These are phyloP conservation scores for Pentalonia nigronervosa DNA, from an alignment of 1,140 invertebrate genomes.

Conservation along the genomic window DNA sequence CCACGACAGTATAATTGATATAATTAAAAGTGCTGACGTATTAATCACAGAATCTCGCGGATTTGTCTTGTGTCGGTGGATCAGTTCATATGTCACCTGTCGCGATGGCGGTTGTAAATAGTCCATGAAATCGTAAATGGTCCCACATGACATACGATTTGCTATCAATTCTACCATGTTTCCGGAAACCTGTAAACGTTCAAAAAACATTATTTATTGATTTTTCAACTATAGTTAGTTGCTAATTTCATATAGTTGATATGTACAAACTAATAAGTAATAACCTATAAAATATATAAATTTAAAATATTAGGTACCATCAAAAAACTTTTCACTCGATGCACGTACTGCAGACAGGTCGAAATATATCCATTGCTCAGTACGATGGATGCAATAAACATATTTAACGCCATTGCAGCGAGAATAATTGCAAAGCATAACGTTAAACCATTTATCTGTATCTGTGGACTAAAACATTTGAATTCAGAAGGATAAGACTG, in stretches of 20 bases:
- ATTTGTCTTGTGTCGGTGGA: slow-evolving; percentile 25
- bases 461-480: slow-evolving; percentile 35
- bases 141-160: slow-evolving; percentile 71
- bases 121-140: slow-evolving; percentile 78
- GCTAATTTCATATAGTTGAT: too few relatives aligned
- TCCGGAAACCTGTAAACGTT: slow-evolving; percentile 65
- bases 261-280: not conserved
- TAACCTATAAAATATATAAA: not conserved
- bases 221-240: not conserved
- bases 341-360: slow-evolving; percentile 61
- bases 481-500: not conserved
- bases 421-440: not conserved
- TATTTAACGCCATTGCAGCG: slow-evolving; percentile 55
- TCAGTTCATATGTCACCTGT: slow-evolving; percentile 11
- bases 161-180: slow-evolving; percentile 71
- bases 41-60: slow-evolving; percentile 17
- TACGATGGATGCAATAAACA: slow-evolving; percentile 59
- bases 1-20: slow-evolving; percentile 31
- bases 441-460: slow-evolving; percentile 22
- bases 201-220: not conserved
- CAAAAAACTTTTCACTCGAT: slow-evolving; percentile 49
- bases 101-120: slow-evolving; percentile 68
- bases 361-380: slow-evolving; percentile 61
- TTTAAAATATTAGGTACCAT: slow-evolving; percentile 32
- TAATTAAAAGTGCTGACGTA: not conserved